Conservation (phyloP, 2,888 invertebrate species). For the Beris morrisii region DNA sequence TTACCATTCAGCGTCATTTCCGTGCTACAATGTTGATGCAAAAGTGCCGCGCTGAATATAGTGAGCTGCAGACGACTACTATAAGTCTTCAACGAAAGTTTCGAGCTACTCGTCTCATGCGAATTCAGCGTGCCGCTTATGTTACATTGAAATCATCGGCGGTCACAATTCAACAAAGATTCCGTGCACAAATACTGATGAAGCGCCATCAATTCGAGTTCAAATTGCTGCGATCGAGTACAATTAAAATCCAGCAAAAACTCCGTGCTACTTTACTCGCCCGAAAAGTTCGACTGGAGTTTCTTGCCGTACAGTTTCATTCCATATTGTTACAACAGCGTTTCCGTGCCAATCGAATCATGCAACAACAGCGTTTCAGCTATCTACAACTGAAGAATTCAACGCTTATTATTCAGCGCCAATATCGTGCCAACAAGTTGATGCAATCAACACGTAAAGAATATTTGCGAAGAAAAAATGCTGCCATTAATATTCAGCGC, state of each 20-base stretch:
- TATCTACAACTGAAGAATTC: conserved; percentile 40
- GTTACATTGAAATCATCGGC: conserved; percentile 39
- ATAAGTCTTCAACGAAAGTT: conserved; percentile 44
- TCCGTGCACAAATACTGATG: conserved; percentile 37
- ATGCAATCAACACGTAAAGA: conserved; percentile 41
- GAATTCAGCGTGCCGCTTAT: conserved; percentile 42
- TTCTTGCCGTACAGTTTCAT: conserved; percentile 44
- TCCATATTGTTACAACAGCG: conserved; percentile 47
- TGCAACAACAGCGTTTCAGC: conserved; percentile 43
- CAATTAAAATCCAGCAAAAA: conserved; percentile 47
- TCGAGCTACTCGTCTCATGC: conserved; percentile 50
- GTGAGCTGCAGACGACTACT: conserved; percentile 5
- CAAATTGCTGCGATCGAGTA: not conserved
- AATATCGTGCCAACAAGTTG: conserved; percentile 44
- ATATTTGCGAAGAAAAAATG: conserved; percentile 43
- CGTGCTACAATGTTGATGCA: conserved; percentile 40
- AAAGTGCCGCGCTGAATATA: conserved; percentile 14
- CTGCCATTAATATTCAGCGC: conserved; percentile 47
- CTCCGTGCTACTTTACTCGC: conserved; percentile 50
- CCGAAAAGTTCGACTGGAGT: conserved; percentile 45
- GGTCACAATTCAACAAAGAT: conserved; percentile 4
- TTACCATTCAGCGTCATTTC: conserved; percentile 44
- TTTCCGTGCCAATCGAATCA: conserved; percentile 43
- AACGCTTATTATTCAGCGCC: conserved; percentile 50
- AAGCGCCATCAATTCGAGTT: conserved; percentile 16